phyloP scores from a whole-genome alignment of 2,797 vertebrate genomes.

The Acrossocheilus fasciatus region DNA sequence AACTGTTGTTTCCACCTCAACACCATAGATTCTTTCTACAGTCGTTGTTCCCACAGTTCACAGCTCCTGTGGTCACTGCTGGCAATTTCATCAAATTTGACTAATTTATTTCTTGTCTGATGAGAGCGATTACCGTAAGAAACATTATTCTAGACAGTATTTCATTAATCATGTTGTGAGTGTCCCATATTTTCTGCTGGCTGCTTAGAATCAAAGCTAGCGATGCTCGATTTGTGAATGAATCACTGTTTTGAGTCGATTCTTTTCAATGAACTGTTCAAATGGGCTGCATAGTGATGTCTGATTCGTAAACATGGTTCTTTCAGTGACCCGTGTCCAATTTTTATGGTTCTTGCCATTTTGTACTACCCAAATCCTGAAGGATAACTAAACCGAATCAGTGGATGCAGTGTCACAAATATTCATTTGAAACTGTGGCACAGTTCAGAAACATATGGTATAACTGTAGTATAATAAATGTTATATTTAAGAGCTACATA shows the following conservation, averaged over 20 bases:
- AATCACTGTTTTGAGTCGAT: background rate
- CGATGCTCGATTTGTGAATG: background rate
- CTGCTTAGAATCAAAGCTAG: background rate
- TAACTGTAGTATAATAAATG: background rate
- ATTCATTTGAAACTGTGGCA: background rate
- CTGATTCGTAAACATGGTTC: background rate
- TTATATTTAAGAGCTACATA: background rate
- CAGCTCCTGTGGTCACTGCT: background rate
- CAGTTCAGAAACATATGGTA: background rate
- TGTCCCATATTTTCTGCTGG: background rate
- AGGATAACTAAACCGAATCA: background rate
- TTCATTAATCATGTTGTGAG: background rate
- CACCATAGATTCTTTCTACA: too few species aligned
- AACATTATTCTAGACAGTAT: background rate
- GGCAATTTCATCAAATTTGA: background rate
- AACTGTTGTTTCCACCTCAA: background rate
- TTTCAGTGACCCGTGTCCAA: background rate
- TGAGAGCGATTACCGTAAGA: background rate
- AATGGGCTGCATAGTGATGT: background rate
- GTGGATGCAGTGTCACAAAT: background rate
- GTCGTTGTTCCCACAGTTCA: background rate
- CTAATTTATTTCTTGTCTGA: background rate
- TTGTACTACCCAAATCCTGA: background rate
- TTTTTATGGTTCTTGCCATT: background rate
- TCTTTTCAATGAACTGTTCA: background rate